phyloP scores from a whole-genome alignment of 2,888 invertebrate species.

The Agelastica alni region DNA sequence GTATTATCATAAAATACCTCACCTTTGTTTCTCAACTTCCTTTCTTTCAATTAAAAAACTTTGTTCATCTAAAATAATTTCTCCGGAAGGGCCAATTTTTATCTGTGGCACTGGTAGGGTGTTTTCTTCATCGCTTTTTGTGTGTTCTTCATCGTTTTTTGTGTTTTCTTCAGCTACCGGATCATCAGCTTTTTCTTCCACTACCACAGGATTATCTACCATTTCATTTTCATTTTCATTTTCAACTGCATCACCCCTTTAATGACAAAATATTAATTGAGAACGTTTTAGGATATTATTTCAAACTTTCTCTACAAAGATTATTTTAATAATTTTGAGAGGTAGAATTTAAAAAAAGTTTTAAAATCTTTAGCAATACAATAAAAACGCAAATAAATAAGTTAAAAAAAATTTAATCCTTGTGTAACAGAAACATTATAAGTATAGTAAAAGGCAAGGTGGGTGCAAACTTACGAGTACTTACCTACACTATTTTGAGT shows the following conservation, averaged over 20 bases:
- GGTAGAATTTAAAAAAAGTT: neutral
- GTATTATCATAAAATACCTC: neutral
- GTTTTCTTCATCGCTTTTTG: constrained; percentile 45
- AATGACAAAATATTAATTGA: too few species aligned
- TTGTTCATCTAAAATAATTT: constrained; percentile 82
- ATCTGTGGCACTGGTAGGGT: constrained; percentile 78
- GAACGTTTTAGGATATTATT: too few species aligned
- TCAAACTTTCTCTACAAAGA: too few species aligned
- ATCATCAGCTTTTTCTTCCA: constrained; percentile 9
- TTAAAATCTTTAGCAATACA: neutral
- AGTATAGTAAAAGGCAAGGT: too few species aligned
- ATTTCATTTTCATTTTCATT: too few species aligned
- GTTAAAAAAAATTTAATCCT: too few species aligned
- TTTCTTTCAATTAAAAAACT: constrained; percentile 82
- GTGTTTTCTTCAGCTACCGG: neutral
- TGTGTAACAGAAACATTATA: too few species aligned
- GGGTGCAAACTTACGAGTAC: too few species aligned
- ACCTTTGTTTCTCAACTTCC: constrained; percentile 62
- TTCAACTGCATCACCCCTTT: too few species aligned
- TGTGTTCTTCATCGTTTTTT: constrained; percentile 9
- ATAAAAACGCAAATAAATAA: neutral
- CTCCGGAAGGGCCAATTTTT: constrained; percentile 83
- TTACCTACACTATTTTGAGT: too few species aligned
- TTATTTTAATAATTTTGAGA: too few species aligned
- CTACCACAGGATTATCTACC: constrained; percentile 7